Percentiles rank a stretch among this genome's conserved stretches.
Conservation (phyloP, 2,888 invertebrate genomes). For the Capitulum mitella region DNA sequence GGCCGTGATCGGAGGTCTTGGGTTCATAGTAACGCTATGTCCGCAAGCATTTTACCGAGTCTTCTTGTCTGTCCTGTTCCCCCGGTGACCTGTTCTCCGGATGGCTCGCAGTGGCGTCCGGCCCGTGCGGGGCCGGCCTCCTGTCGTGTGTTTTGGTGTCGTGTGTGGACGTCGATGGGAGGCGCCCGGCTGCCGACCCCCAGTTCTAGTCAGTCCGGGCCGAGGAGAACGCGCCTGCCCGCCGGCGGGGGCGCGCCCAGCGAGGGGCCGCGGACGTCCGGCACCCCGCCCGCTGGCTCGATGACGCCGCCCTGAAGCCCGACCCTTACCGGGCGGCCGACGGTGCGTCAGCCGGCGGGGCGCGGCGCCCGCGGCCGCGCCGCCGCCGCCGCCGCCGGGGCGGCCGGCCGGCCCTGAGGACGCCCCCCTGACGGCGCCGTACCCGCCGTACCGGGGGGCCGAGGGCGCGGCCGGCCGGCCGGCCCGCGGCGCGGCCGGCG, state of each 20-base stretch:
- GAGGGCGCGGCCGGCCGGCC: background rate
- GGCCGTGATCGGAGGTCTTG: background rate
- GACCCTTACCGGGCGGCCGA: slow-evolving; percentile 23
- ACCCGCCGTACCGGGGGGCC: slow-evolving; percentile 13
- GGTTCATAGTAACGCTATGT: background rate
- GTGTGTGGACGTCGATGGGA: no score
- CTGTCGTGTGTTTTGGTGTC: no score
- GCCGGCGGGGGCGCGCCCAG: background rate
- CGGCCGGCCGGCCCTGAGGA: slow-evolving; percentile 1
- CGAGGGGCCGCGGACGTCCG: background rate
- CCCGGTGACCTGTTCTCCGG: background rate
- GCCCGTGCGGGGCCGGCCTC: no score
- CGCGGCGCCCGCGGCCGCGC: background rate
- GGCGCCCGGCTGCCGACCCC: background rate
- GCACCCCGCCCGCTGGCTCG: background rate
- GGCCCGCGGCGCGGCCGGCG: background rate
- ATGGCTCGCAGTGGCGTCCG: no score
- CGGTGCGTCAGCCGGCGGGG: background rate
- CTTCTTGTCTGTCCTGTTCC: slow-evolving; percentile 2
- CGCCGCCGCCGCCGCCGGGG: background rate
- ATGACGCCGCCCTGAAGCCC: slow-evolving; percentile 24
- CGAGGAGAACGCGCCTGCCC: background rate
- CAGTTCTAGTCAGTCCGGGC: slow-evolving; percentile 1
- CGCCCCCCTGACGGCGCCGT: slow-evolving; percentile 18
- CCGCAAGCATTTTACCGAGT: background rate